Base-by-base conservation (phyloP, 1,140 invertebrate species). In the Caenorhabditis remanei region DNA sequence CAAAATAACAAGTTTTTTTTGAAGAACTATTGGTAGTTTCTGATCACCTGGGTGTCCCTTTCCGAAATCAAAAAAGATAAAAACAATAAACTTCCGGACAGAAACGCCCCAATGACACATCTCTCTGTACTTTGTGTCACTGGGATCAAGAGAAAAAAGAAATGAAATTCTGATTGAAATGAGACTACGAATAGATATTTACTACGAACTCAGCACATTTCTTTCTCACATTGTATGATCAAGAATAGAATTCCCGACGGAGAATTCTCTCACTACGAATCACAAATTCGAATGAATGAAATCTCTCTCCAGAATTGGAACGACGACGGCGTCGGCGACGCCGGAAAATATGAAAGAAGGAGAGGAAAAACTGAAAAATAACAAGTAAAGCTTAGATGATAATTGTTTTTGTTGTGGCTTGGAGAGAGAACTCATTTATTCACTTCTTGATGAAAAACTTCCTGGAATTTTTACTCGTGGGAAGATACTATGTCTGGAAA, bases 231-330 rank as follows among this genome's bases (percentile, higher is more conserved):
- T 58, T 58, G 56, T 58, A 58, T 58, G 56, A 58, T 58, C 56
- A 58, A 58, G 56, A 58, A 58, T 58, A 58, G 56, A 58, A 58
- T 58, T 19, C 56, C 56, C 56, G 56, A n/a, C 21, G 56, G n/a
- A 8, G n/a, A 16, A 53, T 14, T 14, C 16, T 53, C 50, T 16
- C 50, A 3, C 9, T 58, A 19, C 21, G 14, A 58, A 58, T 58
- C 21, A 19, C 21, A n/a, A 58, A 58, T n/a, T n/a, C 16, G n/a
- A 58, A n/a, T n/a, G 21, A n/a, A 58, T 58, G 56, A 58, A 58
- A 58, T 58, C 56, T 58, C 21, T 21, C 9, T 9, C 50, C 9
- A 53, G 56, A n/a, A 21, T n/a, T 58, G 56, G 56, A 58, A 58
- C 56, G n/a, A 58, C 56, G n/a, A n/a, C n/a, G 56, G 21, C 21